Percentiles rank a stretch among this genome's conserved stretches.
Evolutionary conservation across 2,888 invertebrate species (phyloP).

Genomic region (Chesias legatella): DNA sequence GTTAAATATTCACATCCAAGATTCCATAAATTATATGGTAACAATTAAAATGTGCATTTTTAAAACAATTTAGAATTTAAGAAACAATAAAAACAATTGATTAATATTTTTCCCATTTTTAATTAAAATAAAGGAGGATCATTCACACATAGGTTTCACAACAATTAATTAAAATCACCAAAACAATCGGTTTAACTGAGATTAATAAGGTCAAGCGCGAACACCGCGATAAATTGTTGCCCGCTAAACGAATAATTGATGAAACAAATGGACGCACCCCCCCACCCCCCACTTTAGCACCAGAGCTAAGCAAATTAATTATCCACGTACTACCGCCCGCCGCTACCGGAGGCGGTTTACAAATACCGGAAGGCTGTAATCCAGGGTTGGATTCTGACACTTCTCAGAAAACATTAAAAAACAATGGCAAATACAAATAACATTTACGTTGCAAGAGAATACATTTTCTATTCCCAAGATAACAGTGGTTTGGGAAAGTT

Average conservation of each 20-base stretch:
- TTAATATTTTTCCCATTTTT: slow-evolving; percentile 1
- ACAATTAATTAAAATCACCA: slow-evolving; percentile 38
- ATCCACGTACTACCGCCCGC: slow-evolving; percentile 25
- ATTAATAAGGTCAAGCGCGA: slow-evolving; percentile 51
- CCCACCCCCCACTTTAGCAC: slow-evolving; percentile 13
- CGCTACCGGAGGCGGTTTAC: slow-evolving; percentile 18
- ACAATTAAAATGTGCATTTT: too few relatives aligned
- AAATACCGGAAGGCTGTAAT: slow-evolving; percentile 20
- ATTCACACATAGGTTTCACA: slow-evolving; percentile 8
- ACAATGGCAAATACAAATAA: too few relatives aligned
- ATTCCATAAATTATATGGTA: too few relatives aligned
- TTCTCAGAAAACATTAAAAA: too few relatives aligned
- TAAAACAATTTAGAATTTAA: too few relatives aligned
- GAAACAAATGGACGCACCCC: slow-evolving; percentile 51
- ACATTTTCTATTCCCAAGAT: too few relatives aligned
- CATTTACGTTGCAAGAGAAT: too few relatives aligned
- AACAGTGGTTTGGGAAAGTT: too few relatives aligned
- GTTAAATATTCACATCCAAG: too few relatives aligned
- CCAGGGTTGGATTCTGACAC: slow-evolving; percentile 6
- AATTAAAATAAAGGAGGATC: slow-evolving; percentile 11
- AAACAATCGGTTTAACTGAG: slow-evolving; percentile 41
- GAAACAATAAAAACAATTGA: too few relatives aligned
- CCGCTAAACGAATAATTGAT: slow-evolving; percentile 66
- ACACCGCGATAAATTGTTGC: slow-evolving; percentile 45
- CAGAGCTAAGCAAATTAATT: slow-evolving; percentile 51